A percentile compares a stretch with the other conserved stretches of the same genome.
phyloP scores from a whole-genome alignment of 2,113 vertebrate genomes.

The Hirundichthys speculiger region DNA sequence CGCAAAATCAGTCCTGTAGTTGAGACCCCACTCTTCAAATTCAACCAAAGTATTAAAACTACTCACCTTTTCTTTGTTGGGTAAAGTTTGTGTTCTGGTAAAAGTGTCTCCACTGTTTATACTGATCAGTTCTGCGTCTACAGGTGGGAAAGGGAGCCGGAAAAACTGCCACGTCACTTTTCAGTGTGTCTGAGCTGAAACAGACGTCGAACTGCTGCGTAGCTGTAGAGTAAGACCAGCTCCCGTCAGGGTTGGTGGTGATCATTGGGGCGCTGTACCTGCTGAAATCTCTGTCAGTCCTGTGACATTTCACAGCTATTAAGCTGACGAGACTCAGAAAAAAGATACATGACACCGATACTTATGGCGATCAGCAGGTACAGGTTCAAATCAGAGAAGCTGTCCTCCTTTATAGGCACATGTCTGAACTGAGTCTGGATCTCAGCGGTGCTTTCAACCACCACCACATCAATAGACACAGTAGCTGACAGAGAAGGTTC shows the following conservation, averaged over 20 bases:
- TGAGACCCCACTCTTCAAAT: too few species aligned
- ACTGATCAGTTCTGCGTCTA: slow-evolving; percentile 71
- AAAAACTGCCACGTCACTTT: slow-evolving; percentile 73
- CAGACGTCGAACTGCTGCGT: slow-evolving; percentile 77
- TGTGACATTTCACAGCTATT: background rate
- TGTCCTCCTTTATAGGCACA: slow-evolving; percentile 44
- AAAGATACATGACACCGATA: slow-evolving; percentile 6
- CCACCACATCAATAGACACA: slow-evolving; percentile 31
- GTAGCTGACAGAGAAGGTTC: slow-evolving; percentile 50
- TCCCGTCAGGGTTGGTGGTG: slow-evolving; percentile 73
- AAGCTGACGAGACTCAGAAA: slow-evolving; percentile 8
- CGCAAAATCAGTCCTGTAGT: too few species aligned
- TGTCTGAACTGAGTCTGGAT: slow-evolving; percentile 82
- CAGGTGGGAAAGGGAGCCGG: slow-evolving; percentile 49
- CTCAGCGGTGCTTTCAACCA: slow-evolving; percentile 77
- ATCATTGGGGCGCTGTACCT: slow-evolving; percentile 38
- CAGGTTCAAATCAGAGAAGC: slow-evolving; percentile 11
- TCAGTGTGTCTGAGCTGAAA: slow-evolving; percentile 74
- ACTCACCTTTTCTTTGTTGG: slow-evolving; percentile 11
- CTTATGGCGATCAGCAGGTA: background rate
- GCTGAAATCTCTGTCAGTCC: background rate
- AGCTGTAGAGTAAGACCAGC: slow-evolving; percentile 73
- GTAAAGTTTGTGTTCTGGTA: slow-evolving; percentile 51
- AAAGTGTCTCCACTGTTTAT: slow-evolving; percentile 69
- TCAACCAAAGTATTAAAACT: too few species aligned